phyloP scores from a whole-genome alignment of 2,888 invertebrate genomes.

The Dynastes hyllus region DNA sequence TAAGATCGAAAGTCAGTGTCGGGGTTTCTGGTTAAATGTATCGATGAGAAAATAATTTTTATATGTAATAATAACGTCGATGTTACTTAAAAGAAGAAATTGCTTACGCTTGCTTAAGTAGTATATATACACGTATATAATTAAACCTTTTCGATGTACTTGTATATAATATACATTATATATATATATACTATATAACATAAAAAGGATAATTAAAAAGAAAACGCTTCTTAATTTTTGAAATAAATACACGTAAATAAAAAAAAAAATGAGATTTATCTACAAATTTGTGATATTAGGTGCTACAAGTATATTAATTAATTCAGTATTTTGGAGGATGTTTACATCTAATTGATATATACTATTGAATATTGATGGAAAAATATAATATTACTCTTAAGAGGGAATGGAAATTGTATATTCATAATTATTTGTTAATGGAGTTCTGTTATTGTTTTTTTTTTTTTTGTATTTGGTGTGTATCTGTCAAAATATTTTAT shows the following conservation, averaged over 20 bases:
- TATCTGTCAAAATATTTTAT: constrained; percentile 1
- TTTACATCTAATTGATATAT: constrained; percentile 15
- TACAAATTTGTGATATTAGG: constrained; percentile 39
- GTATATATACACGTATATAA: background rate
- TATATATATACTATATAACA: constrained; percentile 15
- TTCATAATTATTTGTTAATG: constrained; percentile 5
- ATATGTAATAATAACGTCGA: background rate
- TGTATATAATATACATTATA: constrained; percentile 18
- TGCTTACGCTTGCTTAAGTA: constrained; percentile 1
- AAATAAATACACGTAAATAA: background rate
- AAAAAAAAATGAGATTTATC: background rate
- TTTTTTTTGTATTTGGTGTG: background rate
- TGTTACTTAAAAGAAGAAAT: too few species aligned
- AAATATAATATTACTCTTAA: constrained; percentile 1
- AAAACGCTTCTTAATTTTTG: constrained; percentile 17
- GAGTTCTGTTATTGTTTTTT: background rate
- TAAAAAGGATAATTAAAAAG: background rate
- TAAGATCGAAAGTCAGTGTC: background rate
- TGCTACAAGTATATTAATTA: constrained; percentile 34
- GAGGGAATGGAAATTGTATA: background rate
- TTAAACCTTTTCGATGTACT: constrained; percentile 19
- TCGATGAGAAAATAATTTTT: background rate
- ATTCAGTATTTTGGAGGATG: constrained; percentile 25
- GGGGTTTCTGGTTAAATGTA: constrained; percentile 7
- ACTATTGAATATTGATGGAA: background rate